Base-by-base conservation (phyloP, 2,888 invertebrate species). In the Syrista parreyssii region DNA sequence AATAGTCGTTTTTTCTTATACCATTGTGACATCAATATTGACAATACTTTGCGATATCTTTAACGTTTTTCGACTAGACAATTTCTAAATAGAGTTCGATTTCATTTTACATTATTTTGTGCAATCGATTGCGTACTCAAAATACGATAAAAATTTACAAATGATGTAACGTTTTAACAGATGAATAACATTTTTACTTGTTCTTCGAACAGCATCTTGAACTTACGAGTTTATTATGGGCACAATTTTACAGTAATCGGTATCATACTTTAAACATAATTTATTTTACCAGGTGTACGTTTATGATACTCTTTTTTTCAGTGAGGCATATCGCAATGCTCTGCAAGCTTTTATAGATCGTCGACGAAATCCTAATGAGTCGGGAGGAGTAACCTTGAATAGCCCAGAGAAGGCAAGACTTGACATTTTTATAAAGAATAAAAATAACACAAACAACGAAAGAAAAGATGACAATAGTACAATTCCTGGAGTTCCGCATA, bases 311-410 rank as follows among this genome's bases (percentile, higher is more conserved):
- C 35, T 72, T 85, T 85, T 69, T 85, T 85, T 15, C 77, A 89
- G 89, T 79, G 89, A 89, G 75, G 85, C 89, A 23, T 89, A 88
- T 76, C 85, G 87, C 40, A 87, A 85, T 68, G 88, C 89, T 36
- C 78, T 89, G 11, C 87, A 89, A 77, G 89, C 88, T 30, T 89
- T 89, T 79, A 84, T 88, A 72, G 88, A 87, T 73, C 85, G 88
- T n/a, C 84, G 89, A 75, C 80, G 86, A 55, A 79, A 78, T 36
- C 79, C 84, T 3, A 78, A 69, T 72, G 81, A 81, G n/a, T 72
- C 81, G n/a, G 76, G 74, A 30, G 79, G 71, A 74, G 75, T 81
- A 30, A 36, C 73, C 36, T 75, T 81, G 15, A 79, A 79, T 12
- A 88, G 85, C 71, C 86, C 87, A 3, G 86, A 85, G 31, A 85